These are phyloP conservation scores for Girardia tigrina DNA, from an alignment of 2,888 invertebrate species.

Conservation along the genomic window DNA sequence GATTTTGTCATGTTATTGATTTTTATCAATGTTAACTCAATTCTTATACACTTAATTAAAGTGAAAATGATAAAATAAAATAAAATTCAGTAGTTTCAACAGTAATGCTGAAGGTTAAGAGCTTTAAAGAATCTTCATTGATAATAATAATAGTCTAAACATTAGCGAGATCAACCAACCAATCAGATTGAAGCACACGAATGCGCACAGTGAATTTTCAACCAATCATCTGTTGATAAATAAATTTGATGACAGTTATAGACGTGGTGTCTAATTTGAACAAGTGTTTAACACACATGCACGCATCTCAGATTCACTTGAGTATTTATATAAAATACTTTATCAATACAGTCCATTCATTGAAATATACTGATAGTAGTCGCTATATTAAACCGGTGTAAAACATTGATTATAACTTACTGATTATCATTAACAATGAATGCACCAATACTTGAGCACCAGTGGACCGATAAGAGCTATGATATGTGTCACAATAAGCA, in stretches of 20 bases:
- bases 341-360: conserved; percentile 23
- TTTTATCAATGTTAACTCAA: not conserved
- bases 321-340: conserved; percentile 4
- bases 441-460: not conserved
- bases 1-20: too few species aligned
- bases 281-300: conserved; percentile 19
- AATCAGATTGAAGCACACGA: not conserved
- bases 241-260: not conserved
- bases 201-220: conserved; percentile 7
- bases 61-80: too few species aligned
- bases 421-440: not conserved
- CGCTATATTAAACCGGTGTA: not conserved
- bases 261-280: conserved; percentile 5
- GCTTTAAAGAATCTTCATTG: not conserved
- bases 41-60: not conserved
- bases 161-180: not conserved
- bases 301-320: conserved; percentile 1
- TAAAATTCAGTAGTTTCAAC: not conserved
- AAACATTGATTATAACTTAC: not conserved
- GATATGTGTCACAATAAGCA: not conserved
- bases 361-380: not conserved
- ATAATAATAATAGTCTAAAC: not conserved
- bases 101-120: not conserved
- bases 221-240: not conserved
- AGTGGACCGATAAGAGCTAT: conserved; percentile 6